These are phyloP conservation scores for Drosophila paramelanica DNA, from an alignment of 2,888 invertebrate species.

Conservation along the genomic window DNA sequence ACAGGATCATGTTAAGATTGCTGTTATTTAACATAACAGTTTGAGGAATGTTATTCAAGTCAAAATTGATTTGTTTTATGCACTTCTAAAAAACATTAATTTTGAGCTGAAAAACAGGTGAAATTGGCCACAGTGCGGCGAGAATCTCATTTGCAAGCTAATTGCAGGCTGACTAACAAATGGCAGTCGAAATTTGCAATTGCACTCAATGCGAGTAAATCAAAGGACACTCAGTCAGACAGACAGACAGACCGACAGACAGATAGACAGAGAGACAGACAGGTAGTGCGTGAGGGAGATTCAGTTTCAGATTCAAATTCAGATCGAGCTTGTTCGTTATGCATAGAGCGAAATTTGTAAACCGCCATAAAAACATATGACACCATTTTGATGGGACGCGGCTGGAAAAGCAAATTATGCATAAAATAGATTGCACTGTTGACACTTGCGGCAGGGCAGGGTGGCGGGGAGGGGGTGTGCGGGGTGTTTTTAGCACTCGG, in stretches of 20 bases:
- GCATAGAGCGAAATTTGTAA: too few relatives aligned
- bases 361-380: slow-evolving; percentile 69
- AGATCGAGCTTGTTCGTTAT: too few relatives aligned
- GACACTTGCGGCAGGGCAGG: slow-evolving; percentile 43
- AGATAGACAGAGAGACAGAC: neutral
- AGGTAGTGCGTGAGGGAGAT: too few relatives aligned
- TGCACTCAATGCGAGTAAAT: slow-evolving; percentile 35
- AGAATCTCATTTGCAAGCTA: slow-evolving; percentile 66
- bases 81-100: too few relatives aligned
- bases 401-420: slow-evolving; percentile 61
- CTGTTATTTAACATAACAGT: too few relatives aligned
- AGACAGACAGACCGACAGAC: neutral
- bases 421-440: slow-evolving; percentile 65
- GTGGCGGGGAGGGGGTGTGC: neutral
- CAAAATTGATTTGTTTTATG: too few relatives aligned
- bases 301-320: too few relatives aligned
- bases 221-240: slow-evolving; percentile 4
- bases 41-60: too few relatives aligned
- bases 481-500: neutral
- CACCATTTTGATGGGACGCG: slow-evolving; percentile 63
- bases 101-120: too few relatives aligned
- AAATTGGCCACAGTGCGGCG: too few relatives aligned
- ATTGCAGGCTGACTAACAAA: slow-evolving; percentile 60
- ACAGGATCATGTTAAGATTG: too few relatives aligned
- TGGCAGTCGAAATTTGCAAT: slow-evolving; percentile 37